A percentile compares a stretch with the other conserved stretches of the same genome.
These are phyloP conservation scores for Mimumesa dahlbomi DNA, from an alignment of 2,888 invertebrate genomes.

Conservation along the genomic window DNA sequence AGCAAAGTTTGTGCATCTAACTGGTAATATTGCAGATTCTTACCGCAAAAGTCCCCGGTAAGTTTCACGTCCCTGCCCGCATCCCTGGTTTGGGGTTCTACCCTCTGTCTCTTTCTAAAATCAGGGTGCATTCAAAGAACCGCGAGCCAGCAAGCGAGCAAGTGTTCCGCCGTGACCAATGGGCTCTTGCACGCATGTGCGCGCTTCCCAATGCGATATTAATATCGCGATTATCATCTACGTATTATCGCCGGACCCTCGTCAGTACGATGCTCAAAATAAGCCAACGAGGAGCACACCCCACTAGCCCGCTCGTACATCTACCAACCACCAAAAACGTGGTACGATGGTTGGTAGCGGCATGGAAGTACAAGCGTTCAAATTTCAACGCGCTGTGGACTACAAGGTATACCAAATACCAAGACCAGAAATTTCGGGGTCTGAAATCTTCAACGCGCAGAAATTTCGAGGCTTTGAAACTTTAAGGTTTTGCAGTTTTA, in stretches of 20 bases:
- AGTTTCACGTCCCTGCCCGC: slow-evolving; percentile 35
- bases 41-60: slow-evolving; percentile 17
- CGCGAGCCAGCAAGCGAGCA: slow-evolving; percentile 72
- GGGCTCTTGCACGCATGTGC: slow-evolving; percentile 79
- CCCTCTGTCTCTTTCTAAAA: slow-evolving; percentile 69
- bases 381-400: no score
- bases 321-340: slow-evolving; percentile 18
- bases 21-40: not conserved
- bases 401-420: no score
- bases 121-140: slow-evolving; percentile 76
- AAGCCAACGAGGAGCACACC: slow-evolving; percentile 49
- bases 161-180: slow-evolving; percentile 80
- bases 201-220: slow-evolving; percentile 80
- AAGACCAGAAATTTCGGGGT: no score
- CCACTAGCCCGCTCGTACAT: slow-evolving; percentile 25
- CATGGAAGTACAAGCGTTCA: no score
- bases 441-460: no score
- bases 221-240: slow-evolving; percentile 80
- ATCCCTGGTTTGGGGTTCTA: slow-evolving; percentile 35
- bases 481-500: no score
- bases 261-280: slow-evolving; percentile 61
- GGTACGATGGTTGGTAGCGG: not conserved
- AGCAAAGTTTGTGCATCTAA: not conserved
- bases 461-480: no score
- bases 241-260: slow-evolving; percentile 76